Evolutionary conservation across 2,113 vertebrate species (phyloP).

Genomic region (Hemibagrus wyckioides): DNA sequence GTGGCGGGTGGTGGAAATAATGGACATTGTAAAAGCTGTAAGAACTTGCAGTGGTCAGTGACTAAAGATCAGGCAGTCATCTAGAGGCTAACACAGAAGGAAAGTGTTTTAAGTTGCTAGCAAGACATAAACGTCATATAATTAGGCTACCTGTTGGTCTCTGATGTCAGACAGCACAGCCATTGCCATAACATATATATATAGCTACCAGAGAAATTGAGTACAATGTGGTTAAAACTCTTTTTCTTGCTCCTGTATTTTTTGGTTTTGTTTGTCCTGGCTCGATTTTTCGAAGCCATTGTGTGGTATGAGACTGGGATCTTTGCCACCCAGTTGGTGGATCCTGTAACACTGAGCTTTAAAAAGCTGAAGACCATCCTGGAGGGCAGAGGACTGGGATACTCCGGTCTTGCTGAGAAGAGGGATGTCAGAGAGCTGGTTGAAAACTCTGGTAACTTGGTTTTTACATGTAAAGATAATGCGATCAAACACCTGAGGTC

Average conservation of each 20-base stretch:
- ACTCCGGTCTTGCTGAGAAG: constrained; percentile 89
- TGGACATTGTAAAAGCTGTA: background rate
- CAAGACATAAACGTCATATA: background rate
- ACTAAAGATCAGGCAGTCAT: background rate
- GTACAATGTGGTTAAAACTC: constrained; percentile 93
- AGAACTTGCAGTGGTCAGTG: background rate
- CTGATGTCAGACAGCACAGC: constrained; percentile 19
- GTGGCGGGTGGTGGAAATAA: background rate
- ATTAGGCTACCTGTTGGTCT: background rate
- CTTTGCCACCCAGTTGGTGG: constrained; percentile 91
- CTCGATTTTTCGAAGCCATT: constrained; percentile 90
- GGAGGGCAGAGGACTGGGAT: constrained; percentile 88
- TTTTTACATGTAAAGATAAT: background rate
- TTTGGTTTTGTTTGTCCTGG: constrained; percentile 86
- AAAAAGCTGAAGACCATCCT: constrained; percentile 90
- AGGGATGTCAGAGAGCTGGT: constrained; percentile 91
- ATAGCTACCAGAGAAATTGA: background rate
- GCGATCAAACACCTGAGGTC: too few relatives aligned
- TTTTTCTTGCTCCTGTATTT: constrained; percentile 93
- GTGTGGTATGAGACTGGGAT: constrained; percentile 95
- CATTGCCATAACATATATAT: background rate
- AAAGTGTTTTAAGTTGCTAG: constrained; percentile 13
- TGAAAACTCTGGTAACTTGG: constrained; percentile 84
- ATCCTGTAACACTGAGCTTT: constrained; percentile 90
- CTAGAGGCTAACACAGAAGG: background rate